Base-by-base conservation (phyloP, 37 sponge, comb jelly and placozoan species). In the Cladorhizidae sp. region DNA sequence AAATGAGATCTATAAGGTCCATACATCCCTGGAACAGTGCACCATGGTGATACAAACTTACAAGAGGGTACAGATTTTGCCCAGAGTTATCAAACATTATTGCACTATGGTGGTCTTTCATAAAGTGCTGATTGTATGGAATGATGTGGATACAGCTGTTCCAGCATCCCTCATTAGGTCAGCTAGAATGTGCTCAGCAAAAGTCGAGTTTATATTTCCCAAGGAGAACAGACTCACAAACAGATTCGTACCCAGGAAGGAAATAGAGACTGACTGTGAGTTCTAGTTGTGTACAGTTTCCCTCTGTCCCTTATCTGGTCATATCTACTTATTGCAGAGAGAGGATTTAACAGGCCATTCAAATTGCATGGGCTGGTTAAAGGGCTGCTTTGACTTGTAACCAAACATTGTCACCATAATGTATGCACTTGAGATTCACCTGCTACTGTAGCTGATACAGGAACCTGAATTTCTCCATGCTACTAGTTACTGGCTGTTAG, bases 231-330 rank as follows among this genome's bases (percentile, higher is more conserved):
- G 1, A 25, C 25, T 75, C 36, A 83, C 57, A 15, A 83, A 67
- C 36, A 74, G 76, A 39, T 83, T 74, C 55, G 62, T 23, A 40
- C 84, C 84, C 45, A 43, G 75, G 28, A 25, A 40, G 28, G 84
- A 83, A 55, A 83, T 83, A 35, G 69, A 75, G 40, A 83, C 84
- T 31, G 76, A 83, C 37, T 74, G 84, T 83, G 37, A 49, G 84
- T 75, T 29, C 8, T 65, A 17, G 2, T 65, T 32, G 31, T 15
- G 17, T 3, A 65, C 32, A 65, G 67, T 32, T 25, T 65, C 9
- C 11, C 36, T 32, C 18, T 31, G 36, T 31, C 3, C 35, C 35
- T 65, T 35, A 65, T 3, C 18, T 45, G 5, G 49, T 45, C 49
- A 45, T 45, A 45, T 45, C 49, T 45, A n/a, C n/a, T n/a, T n/a